These are phyloP conservation scores for Argentina silus DNA, from an alignment of 2,797 vertebrate species.

Conservation along the genomic window DNA sequence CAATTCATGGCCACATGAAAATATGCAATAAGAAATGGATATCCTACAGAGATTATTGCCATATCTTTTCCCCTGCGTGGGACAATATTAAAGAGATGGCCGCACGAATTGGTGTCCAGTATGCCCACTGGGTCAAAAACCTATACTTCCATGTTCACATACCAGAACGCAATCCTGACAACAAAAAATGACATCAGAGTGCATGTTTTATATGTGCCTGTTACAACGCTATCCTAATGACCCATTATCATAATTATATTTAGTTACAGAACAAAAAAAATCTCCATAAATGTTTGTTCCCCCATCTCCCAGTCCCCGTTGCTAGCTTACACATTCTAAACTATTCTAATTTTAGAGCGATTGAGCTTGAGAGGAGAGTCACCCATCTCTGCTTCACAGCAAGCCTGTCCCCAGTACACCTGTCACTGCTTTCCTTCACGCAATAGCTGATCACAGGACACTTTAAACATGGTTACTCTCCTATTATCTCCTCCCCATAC, in stretches of 20 bases:
- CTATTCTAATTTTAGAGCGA: constrained; percentile 74
- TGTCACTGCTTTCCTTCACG: constrained; percentile 73
- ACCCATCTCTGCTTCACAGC: constrained; percentile 65
- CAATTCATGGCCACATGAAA: constrained; percentile 56
- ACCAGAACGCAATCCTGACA: too few species aligned
- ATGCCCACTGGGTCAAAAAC: too few species aligned
- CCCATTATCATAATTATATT: too few species aligned
- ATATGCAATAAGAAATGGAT: background rate
- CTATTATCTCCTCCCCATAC: constrained; percentile 75
- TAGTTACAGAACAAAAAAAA: constrained; percentile 4
- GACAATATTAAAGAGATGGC: too few species aligned
- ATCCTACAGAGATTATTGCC: too few species aligned
- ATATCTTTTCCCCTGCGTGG: too few species aligned
- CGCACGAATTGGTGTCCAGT: too few species aligned
- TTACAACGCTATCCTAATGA: too few species aligned
- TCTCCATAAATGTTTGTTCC: constrained; percentile 8
- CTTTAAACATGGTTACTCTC: constrained; percentile 78
- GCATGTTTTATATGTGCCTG: too few species aligned
- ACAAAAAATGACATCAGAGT: too few species aligned
- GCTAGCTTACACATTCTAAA: constrained; percentile 62
- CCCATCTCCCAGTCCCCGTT: constrained; percentile 52
- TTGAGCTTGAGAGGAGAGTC: constrained; percentile 61
- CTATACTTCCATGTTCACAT: too few species aligned
- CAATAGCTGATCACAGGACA: constrained; percentile 80
- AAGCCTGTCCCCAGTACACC: constrained; percentile 63